Conservation (phyloP, 2,888 invertebrate genomes). For the Pseudoips prasinana region DNA sequence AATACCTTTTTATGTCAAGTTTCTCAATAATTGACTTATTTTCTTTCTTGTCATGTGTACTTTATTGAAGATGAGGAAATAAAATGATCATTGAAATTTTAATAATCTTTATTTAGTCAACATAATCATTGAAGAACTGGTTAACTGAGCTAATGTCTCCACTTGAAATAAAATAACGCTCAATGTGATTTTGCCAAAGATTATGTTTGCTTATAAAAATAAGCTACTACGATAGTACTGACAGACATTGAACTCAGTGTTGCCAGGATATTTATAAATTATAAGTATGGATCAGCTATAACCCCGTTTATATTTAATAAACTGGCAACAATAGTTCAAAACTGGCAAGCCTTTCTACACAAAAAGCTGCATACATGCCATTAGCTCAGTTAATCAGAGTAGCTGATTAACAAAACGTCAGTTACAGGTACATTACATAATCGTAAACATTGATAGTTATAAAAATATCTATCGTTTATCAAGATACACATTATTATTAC, state of each 20-base stretch:
- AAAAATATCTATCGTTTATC: slow-evolving; percentile 35
- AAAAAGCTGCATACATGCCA: no score
- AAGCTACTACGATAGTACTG: background rate
- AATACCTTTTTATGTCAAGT: slow-evolving; percentile 7
- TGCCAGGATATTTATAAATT: no score
- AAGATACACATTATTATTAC: slow-evolving; percentile 22
- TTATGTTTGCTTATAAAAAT: background rate
- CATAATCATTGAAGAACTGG: slow-evolving; percentile 33
- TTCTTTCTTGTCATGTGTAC: slow-evolving; percentile 22
- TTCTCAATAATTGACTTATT: slow-evolving; percentile 10
- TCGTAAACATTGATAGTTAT: slow-evolving; percentile 32
- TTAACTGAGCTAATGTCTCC: slow-evolving; percentile 11
- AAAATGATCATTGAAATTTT: slow-evolving; percentile 42
- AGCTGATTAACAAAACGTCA: slow-evolving; percentile 20
- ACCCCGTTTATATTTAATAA: no score
- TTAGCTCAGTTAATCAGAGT: slow-evolving; percentile 19
- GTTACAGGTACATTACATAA: slow-evolving; percentile 37
- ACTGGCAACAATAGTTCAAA: no score
- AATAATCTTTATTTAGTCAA: slow-evolving; percentile 66
- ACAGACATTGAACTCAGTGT: no score
- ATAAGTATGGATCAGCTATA: no score
- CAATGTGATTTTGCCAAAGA: no score
- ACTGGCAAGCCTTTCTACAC: no score
- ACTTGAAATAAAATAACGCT: no score
- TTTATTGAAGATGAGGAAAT: slow-evolving; percentile 37